Evolutionary conservation across 2,797 vertebrate genomes (phyloP).

Genomic region (Setipinna tenuifilis): DNA sequence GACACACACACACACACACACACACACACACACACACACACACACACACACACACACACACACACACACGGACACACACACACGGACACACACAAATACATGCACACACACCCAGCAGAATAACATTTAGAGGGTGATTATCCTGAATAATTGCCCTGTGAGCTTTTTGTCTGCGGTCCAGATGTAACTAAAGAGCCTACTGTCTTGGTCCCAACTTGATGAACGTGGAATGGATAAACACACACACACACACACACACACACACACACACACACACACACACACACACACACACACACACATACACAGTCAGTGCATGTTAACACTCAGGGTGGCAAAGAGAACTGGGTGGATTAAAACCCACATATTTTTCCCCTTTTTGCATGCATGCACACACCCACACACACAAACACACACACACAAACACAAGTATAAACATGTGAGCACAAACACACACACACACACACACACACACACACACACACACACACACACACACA

Average conservation of each 20-base stretch:
- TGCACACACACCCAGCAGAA: background rate
- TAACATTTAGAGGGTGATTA: slow-evolving; percentile 16
- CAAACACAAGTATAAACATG: no score
- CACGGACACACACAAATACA: no score
- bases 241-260: no score
- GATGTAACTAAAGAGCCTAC: slow-evolving; percentile 28
- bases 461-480: background rate
- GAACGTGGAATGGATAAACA: background rate
- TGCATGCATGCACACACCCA: no score
- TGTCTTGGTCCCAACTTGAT: slow-evolving; percentile 9
- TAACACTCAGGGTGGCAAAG: slow-evolving; percentile 4
- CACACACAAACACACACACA: no score
- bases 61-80: background rate
- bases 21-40: slow-evolving; percentile 7
- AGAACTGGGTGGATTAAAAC: background rate
- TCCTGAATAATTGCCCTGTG: slow-evolving; percentile 25
- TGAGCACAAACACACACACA: no score
- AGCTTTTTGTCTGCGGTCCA: slow-evolving; percentile 20
- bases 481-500: slow-evolving; percentile 8
- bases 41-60: background rate
- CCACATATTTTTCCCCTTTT: background rate
- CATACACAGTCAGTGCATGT: background rate
- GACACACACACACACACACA: background rate
- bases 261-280: no score
- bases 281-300: no score